Conservation (phyloP, 92 coral and sea anemone species). For the Epizoanthus illoricatus region DNA sequence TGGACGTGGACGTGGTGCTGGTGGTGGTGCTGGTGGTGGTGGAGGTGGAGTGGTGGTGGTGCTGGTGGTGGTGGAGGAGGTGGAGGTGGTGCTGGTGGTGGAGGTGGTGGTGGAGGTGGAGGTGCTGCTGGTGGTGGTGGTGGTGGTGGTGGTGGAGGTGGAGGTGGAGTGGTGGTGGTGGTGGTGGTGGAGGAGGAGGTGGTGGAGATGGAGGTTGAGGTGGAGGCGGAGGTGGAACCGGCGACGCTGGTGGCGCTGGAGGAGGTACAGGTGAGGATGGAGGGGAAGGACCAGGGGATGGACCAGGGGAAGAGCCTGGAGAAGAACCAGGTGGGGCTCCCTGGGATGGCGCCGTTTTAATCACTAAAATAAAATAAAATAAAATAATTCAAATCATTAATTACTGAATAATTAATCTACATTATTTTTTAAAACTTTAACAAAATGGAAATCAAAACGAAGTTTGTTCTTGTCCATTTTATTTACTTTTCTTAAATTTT, state of each 20-base stretch:
- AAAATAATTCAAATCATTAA: not conserved
- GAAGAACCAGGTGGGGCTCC: not conserved
- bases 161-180: slow-evolving; percentile 47
- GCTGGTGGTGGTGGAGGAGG: too few species aligned
- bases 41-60: too few species aligned
- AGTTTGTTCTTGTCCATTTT: too few species aligned
- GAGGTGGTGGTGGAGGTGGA: slow-evolving; percentile 54
- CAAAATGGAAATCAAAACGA: too few species aligned
- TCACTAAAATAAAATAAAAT: not conserved
- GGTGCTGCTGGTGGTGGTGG: slow-evolving; percentile 56
- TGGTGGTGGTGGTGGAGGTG: slow-evolving; percentile 47
- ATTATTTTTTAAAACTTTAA: not conserved
- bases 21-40: too few species aligned
- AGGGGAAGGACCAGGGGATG: not conserved
- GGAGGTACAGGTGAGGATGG: not conserved
- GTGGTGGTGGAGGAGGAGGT: slow-evolving; percentile 29
- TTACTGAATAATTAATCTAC: not conserved
- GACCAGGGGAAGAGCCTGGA: not conserved
- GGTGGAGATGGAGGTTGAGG: not conserved
- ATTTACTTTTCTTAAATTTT: too few species aligned
- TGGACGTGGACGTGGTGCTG: too few species aligned
- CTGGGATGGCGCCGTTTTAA: not conserved
- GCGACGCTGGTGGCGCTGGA: not conserved
- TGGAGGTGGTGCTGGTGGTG: slow-evolving; percentile 40
- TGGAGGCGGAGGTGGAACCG: too few species aligned